phyloP scores from a whole-genome alignment of 1,140 invertebrate genomes.

The Bemisia tabaci region DNA sequence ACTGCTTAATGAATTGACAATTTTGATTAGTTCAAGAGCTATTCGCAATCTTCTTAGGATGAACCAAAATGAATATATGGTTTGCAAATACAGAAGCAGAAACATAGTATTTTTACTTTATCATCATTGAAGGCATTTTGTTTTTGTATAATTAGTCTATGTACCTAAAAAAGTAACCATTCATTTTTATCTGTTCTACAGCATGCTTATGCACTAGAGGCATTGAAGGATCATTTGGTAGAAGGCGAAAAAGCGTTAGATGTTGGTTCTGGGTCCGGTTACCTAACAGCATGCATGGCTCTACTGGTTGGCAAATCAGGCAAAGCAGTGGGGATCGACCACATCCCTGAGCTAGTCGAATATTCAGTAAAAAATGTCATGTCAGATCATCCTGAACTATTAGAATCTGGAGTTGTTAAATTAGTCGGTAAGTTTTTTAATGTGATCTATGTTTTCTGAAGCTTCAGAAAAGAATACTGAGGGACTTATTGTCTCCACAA shows the following conservation, averaged over 20 bases:
- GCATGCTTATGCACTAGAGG: constrained; percentile 90
- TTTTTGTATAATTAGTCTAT: no score
- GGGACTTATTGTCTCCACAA: no score
- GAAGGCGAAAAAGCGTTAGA: constrained; percentile 73
- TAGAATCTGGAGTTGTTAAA: constrained; percentile 47
- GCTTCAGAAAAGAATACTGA: no score
- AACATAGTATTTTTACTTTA: no score
- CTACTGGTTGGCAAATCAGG: constrained; percentile 68
- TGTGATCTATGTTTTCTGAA: no score
- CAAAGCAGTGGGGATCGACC: constrained; percentile 80
- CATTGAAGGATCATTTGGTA: constrained; percentile 64
- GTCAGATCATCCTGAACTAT: constrained; percentile 52
- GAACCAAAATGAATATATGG: no score
- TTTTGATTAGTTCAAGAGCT: no score
- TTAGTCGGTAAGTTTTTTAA: constrained; percentile 43
- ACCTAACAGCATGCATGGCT: constrained; percentile 90
- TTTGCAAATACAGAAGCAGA: no score
- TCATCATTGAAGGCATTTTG: no score
- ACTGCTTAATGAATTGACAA: no score
- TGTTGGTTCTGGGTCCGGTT: constrained; percentile 91
- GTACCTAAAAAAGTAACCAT: no score
- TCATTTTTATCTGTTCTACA: constrained; percentile 6
- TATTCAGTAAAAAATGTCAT: constrained; percentile 63
- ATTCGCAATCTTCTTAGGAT: no score
- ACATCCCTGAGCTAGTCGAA: constrained; percentile 72